Evolutionary conservation across 2,113 vertebrate genomes (phyloP), one percentile per base, ranked within the genome.

Genomic region (Nyctereutes procyonoides): DNA sequence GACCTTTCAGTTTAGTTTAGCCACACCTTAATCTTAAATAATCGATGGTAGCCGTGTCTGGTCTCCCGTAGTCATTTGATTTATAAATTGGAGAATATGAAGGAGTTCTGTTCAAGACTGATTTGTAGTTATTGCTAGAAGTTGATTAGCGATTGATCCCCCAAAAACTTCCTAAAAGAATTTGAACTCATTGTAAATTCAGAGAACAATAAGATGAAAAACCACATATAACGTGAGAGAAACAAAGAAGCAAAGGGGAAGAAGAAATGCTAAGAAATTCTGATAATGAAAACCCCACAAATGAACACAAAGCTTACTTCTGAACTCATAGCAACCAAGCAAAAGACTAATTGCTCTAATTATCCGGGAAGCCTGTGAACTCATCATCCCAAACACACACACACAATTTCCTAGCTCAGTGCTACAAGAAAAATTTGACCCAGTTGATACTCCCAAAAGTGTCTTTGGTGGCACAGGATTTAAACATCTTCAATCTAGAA

Each of bases 271-370:
- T n/a, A 93, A 85, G 69, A 88, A 91, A 85, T 58, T 32, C 16
- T 85, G 62, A 16, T 80, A 55, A 74, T 80, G 43, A 73, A 58
- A 92, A 83, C 56, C 16, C 19, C 30, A 65, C 88, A 92, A 8
- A 8, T 79, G 17, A 96, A 77, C 30, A 96, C 22, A 94, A 77
- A 80, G 16, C 60, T 74, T 80, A 55, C 30, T 95, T 95, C 53
- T 82, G 60, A 88, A 86, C 62, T 88, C 43, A 88, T 22, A 84
- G 7, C 24, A 73, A 93, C 76, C n/a, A 76, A 10, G n/a, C 76
- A 69, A 82, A 93, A 91, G 32, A 71, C n/a, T 60, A 16, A 81
- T 76, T 51, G 38, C 11, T 30, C 35, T 79, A 60, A 35, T 69
- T 74, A 28, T 83, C 80, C 65, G 79, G 55, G n/a, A 93, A 93